Base-by-base conservation (phyloP, 2,797 vertebrate species). In the Anguilla obscura region DNA sequence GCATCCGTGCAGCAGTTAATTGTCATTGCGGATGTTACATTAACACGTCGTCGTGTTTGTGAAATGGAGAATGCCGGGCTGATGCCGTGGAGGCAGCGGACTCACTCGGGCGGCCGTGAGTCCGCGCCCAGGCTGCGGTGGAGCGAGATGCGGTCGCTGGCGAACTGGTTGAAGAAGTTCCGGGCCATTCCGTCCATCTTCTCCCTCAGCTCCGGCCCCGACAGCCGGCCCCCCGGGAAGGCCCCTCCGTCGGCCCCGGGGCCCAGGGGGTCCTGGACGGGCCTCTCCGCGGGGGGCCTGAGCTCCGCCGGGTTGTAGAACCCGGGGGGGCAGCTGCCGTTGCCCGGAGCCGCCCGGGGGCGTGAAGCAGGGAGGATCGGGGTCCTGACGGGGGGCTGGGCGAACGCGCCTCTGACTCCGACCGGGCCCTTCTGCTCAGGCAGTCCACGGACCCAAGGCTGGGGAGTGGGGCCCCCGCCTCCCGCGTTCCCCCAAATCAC, bases 131-230 rank as follows among this genome's bases (percentile, higher is more conserved):
- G 96, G 63, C 96, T 94, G 0, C 98, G 96, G 92, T 98, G 98
- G 74, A 99, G 96, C 0, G 98, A 99, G 93, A 99, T 98, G 56
- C 94, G 97, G 92, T 99, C 98, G 14, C 97, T 99, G 94, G 98
- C 98, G 85, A 97, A 99, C 93, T 98, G 97, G 54, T 97, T 98
- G 92, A 97, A 98, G 85, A 96, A 94, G 63, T 97, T 96, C 88
- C 95, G 97, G 54, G 92, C 91, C 0, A 94, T 94, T 1, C 97
- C 97, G 0, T 85, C 36, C 12, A 94, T 92, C 91, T 96, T 96
- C 90, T 97, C 96, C 76, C 86, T 91, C 0, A 87, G 91, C 89
- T 97, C 96, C 52, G 93, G 92, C 0, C 84, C 27, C 0, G 93
- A 94, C 96, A 96, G 93, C 0, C 0, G 33, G 0, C 88, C 92